Percentiles rank a stretch among this genome's conserved stretches.
phyloP scores from a whole-genome alignment of 1,140 invertebrate genomes.

The Drosophila suzukii region DNA sequence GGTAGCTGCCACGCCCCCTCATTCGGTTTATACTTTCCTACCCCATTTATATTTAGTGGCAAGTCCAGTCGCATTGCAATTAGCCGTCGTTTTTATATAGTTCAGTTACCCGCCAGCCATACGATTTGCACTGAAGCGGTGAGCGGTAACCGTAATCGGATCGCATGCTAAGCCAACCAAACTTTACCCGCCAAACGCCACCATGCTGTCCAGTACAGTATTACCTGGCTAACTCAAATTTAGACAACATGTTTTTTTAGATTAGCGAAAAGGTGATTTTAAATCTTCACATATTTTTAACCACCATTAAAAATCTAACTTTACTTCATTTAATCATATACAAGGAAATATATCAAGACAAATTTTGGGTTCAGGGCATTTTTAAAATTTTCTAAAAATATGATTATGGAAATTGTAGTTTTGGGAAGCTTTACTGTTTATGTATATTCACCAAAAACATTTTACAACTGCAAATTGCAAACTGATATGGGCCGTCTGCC shows the following conservation, averaged over 20 bases:
- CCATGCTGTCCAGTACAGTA: conserved; percentile 11
- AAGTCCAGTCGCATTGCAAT: conserved; percentile 55
- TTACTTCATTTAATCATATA: no score
- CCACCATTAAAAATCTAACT: no score
- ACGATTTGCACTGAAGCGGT: conserved; percentile 60
- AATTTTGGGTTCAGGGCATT: no score
- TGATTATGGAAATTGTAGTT: not conserved
- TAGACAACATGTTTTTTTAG: not conserved
- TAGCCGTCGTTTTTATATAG: conserved; percentile 55
- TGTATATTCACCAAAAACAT: conserved; percentile 27
- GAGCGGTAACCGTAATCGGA: conserved; percentile 69
- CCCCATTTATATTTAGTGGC: not conserved
- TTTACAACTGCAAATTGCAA: conserved; percentile 55
- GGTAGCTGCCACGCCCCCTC: conserved; percentile 10
- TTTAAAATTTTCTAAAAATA: no score
- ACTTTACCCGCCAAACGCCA: conserved; percentile 15
- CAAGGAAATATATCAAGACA: no score
- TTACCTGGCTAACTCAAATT: not conserved
- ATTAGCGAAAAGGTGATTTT: no score
- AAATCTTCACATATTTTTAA: no score
- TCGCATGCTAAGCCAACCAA: conserved; percentile 71
- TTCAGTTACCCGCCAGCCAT: conserved; percentile 69
- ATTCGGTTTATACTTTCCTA: not conserved
- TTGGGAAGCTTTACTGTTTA: conserved; percentile 12
- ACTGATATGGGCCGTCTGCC: conserved; percentile 53